phyloP scores from a whole-genome alignment of 2,113 vertebrate genomes.

The Polypterus senegalus region DNA sequence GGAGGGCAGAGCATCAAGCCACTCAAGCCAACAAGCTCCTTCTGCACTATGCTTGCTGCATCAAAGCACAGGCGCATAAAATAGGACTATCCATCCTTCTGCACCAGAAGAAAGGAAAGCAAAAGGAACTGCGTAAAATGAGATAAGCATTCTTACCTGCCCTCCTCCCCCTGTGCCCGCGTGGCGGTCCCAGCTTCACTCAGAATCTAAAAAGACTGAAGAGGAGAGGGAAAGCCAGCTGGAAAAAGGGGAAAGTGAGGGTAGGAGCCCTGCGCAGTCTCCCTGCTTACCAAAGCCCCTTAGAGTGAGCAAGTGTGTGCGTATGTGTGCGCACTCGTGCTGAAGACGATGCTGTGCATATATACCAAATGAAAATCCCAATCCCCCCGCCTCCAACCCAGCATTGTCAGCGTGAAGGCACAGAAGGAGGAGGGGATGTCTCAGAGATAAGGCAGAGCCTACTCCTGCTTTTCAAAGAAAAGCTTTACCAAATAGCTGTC shows the following conservation, averaged over 20 bases:
- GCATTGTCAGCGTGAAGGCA: no score
- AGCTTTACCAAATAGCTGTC: no score
- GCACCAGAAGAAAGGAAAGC: constrained; percentile 2
- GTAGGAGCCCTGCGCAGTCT: no score
- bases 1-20: background rate
- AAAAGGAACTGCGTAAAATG: constrained; percentile 10
- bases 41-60: constrained; percentile 3
- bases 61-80: background rate
- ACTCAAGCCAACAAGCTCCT: background rate
- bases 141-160: constrained; percentile 42
- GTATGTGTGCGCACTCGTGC: constrained; percentile 6
- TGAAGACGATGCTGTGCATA: no score
- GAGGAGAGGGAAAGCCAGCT: constrained; percentile 27
- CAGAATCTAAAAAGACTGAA: constrained; percentile 23
- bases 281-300: no score
- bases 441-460: no score
- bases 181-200: constrained; percentile 33
- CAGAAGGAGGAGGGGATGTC: no score
- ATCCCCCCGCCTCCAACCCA: no score
- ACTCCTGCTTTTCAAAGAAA: no score
- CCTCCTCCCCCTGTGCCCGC: constrained; percentile 34
- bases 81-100: background rate
- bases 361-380: no score
- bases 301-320: constrained; percentile 17
- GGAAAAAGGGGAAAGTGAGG: background rate